Conservation (phyloP, 2,888 invertebrate species). For the Agrochola macilenta region DNA sequence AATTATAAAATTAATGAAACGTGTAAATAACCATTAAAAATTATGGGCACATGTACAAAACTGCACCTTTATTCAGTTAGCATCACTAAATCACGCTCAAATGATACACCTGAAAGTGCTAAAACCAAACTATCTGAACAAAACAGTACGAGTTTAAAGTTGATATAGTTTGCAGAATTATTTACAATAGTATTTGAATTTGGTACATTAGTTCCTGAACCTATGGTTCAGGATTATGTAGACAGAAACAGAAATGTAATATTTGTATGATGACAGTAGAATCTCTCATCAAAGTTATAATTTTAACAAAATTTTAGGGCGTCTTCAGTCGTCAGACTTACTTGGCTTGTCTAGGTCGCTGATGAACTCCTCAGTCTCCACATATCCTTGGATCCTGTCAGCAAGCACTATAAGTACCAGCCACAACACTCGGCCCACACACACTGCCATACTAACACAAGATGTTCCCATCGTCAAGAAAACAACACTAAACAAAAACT, state of each 20-base stretch:
- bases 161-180: background rate
- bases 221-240: background rate
- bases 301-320: too few relatives aligned
- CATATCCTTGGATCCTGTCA: conserved; percentile 83
- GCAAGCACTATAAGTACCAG: conserved; percentile 76
- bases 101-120: background rate
- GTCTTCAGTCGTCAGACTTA: conserved; percentile 70
- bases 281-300: too few relatives aligned
- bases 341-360: conserved; percentile 91
- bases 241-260: background rate
- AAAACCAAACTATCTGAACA: background rate
- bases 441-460: conserved; percentile 63
- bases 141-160: background rate
- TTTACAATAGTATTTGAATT: background rate
- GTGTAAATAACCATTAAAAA: background rate
- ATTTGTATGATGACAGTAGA: too few relatives aligned
- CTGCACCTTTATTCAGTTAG: background rate
- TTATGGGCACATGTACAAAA: background rate
- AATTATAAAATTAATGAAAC: background rate
- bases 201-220: background rate
- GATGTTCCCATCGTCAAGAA: conserved; percentile 51
- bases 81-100: background rate
- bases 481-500: conserved; percentile 51
- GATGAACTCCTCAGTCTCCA: conserved; percentile 89
- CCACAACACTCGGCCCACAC: conserved; percentile 65